Evolutionary conservation across 2,113 vertebrate species (phyloP).

Genomic region (Rattus norvegicus): GRCr8 NC_086039.1:62411501-62412000

Average conservation of each 20-base stretch:
- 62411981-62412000: constrained; percentile 8
- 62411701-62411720: not conserved
- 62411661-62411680: not conserved
- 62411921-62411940: not conserved
- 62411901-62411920: not conserved
- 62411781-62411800: constrained; percentile 6
- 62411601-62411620: constrained; percentile 22
- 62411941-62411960: constrained; percentile 13
- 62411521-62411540: not conserved
- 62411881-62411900: not conserved
- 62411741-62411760: not conserved
- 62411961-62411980: not conserved
- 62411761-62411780: not conserved
- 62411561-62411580: not conserved
- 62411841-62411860: not conserved
- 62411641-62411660: not conserved
- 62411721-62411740: not conserved
- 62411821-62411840: not conserved
- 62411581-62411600: constrained; percentile 57
- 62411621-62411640: not conserved
- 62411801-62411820: not conserved
- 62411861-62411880: not conserved
- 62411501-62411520: not conserved
- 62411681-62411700: not conserved
- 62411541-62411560: not conserved